A percentile compares a stretch with the other conserved stretches of the same genome.
Evolutionary conservation across 2,113 vertebrate genomes (phyloP).

Genomic region (Pandion haliaetus): DNA sequence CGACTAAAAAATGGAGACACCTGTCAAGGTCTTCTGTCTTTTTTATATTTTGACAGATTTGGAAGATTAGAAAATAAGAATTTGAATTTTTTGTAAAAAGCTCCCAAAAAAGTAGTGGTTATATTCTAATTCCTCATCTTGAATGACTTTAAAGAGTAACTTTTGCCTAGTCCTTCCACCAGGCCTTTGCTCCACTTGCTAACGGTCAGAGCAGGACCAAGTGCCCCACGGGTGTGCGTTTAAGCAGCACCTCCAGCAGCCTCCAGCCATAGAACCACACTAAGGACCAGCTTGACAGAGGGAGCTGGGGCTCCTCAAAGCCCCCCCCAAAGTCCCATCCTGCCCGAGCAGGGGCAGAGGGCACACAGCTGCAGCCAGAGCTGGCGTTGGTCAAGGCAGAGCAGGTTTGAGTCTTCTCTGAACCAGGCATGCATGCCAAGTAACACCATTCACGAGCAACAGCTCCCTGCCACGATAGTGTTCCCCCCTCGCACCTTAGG

Average conservation of each 20-base stretch:
- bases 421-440: rapidly evolving
- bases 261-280: background rate
- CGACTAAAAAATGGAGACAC: background rate
- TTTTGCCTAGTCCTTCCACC: background rate
- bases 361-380: background rate
- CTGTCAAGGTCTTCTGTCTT: background rate
- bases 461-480: rapidly evolving
- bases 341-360: background rate
- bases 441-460: background rate
- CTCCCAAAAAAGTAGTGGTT: background rate
- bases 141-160: background rate
- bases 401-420: background rate
- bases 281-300: background rate
- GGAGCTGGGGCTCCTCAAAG: background rate
- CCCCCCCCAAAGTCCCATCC: rapidly evolving
- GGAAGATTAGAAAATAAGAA: background rate
- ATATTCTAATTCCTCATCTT: background rate
- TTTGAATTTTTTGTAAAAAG: background rate
- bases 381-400: background rate
- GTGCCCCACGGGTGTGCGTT: background rate
- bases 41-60: background rate
- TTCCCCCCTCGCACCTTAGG: background rate
- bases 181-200: background rate
- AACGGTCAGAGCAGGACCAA: background rate
- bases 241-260: background rate